Evolutionary conservation across 2,888 invertebrate genomes (phyloP).

Genomic region (Platycheirus rosarum): DNA sequence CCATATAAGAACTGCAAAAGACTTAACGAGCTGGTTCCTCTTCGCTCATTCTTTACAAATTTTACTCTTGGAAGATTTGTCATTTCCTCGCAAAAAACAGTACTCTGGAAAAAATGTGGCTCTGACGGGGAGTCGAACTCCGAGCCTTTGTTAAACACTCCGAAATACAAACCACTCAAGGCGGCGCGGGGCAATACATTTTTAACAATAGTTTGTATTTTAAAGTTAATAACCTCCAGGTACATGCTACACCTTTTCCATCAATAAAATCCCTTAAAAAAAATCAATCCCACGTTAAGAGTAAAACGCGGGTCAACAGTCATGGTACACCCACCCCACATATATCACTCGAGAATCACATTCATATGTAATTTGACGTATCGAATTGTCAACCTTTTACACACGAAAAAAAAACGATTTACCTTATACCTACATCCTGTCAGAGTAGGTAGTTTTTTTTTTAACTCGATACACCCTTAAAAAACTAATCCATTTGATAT

Average conservation of each 20-base stretch:
- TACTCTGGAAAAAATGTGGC: no score
- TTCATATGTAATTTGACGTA: background rate
- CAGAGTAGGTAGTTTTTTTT: slow-evolving; percentile 55
- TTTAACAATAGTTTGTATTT: no score
- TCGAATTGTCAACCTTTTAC: slow-evolving; percentile 24
- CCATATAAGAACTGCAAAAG: no score
- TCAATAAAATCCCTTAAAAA: background rate
- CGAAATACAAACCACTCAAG: no score
- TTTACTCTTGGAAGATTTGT: no score
- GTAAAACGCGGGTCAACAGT: slow-evolving; percentile 48
- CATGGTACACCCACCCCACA: background rate
- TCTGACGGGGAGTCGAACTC: no score
- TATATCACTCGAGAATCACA: slow-evolving; percentile 1
- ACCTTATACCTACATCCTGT: background rate
- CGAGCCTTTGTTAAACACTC: no score
- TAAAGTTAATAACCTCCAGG: no score
- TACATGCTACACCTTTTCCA: background rate
- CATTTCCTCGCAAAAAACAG: no score
- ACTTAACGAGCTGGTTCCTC: no score
- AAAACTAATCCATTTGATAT: slow-evolving; percentile 71
- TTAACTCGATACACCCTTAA: slow-evolving; percentile 34
- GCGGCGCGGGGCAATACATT: no score
- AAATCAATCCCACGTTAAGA: background rate
- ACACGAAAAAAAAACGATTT: slow-evolving; percentile 17
- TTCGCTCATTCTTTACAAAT: no score